These are phyloP conservation scores for Vanessa tameamea DNA, from an alignment of 1,140 invertebrate genomes.

Conservation along the genomic window DNA sequence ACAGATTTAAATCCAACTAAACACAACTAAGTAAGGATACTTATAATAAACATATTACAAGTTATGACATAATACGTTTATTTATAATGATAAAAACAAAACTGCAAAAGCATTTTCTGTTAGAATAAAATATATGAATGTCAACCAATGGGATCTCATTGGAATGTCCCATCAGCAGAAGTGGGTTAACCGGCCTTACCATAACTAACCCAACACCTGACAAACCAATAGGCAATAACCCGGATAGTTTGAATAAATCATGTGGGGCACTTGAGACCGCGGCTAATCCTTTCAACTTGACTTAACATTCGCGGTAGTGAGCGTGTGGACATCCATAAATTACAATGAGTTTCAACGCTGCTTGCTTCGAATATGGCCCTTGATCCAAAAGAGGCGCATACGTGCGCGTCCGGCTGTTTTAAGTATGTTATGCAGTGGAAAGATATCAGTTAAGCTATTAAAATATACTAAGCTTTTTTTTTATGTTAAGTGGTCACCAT, in stretches of 20 bases:
- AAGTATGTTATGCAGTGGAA: slow-evolving; percentile 21
- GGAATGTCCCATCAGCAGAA: neutral
- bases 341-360: slow-evolving; percentile 68
- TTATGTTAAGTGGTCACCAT: no score
- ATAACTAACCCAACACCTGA: slow-evolving; percentile 32
- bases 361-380: slow-evolving; percentile 56
- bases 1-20: no score
- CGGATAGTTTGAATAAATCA: slow-evolving; percentile 47
- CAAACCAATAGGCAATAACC: slow-evolving; percentile 45
- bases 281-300: slow-evolving; percentile 64
- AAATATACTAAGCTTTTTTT: no score
- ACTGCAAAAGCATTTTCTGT: no score
- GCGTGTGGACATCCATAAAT: slow-evolving; percentile 66
- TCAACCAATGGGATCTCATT: neutral
- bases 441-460: neutral
- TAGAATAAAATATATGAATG: no score
- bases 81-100: no score
- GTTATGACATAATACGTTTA: no score
- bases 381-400: slow-evolving; percentile 55
- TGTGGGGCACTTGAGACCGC: slow-evolving; percentile 40
- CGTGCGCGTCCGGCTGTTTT: slow-evolving; percentile 62
- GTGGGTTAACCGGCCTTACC: neutral
- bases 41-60: no score
- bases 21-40: no score
- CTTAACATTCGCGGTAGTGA: slow-evolving; percentile 56